Conservation (phyloP, 2,797 vertebrate species). For the Hyperoplus immaculatus region DNA sequence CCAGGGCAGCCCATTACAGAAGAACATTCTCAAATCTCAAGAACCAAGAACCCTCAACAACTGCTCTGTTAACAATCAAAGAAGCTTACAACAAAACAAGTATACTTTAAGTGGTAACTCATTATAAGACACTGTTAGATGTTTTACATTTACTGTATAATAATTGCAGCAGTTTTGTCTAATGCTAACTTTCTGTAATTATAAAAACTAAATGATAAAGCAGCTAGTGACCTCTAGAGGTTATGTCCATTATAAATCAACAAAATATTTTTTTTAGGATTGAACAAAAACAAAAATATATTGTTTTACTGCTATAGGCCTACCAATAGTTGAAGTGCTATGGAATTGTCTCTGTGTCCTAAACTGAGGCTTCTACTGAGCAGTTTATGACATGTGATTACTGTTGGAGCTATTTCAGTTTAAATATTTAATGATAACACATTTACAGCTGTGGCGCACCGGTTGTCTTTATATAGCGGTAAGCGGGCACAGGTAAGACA, state of each 20-base stretch:
- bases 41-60: slow-evolving; percentile 25
- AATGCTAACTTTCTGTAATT: neutral
- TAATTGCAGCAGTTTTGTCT: neutral
- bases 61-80: slow-evolving; percentile 27
- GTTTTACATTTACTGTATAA: neutral
- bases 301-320: too few species aligned
- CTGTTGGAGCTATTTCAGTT: too few species aligned
- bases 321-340: too few species aligned
- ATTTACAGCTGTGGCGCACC: too few species aligned
- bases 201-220: neutral
- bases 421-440: too few species aligned
- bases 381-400: too few species aligned
- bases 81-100: slow-evolving; percentile 16
- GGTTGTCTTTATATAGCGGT: too few species aligned
- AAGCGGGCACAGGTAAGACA: too few species aligned
- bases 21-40: slow-evolving; percentile 15
- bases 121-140: neutral
- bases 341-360: too few species aligned
- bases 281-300: too few species aligned
- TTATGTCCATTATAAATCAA: neutral
- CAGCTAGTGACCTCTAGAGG: neutral
- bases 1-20: slow-evolving; percentile 20
- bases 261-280: neutral
- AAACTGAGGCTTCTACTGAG: too few species aligned
- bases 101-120: slow-evolving; percentile 24